Conservation (phyloP, 2,113 vertebrate genomes). For the Pygoscelis adeliae region DNA sequence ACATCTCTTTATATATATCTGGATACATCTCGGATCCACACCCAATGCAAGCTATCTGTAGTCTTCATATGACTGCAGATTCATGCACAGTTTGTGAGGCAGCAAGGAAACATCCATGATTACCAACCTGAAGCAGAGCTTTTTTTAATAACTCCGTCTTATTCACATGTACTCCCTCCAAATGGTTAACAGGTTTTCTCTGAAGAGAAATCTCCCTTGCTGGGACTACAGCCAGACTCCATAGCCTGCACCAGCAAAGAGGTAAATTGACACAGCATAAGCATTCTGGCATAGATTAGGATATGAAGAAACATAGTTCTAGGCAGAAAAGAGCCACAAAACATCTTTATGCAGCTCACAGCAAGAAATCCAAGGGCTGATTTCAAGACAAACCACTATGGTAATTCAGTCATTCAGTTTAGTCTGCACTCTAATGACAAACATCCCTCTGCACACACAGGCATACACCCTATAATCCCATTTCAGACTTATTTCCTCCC, state of each 20-base stretch:
- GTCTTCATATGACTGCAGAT: not conserved
- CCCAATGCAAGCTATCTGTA: not conserved
- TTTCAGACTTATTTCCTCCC: not conserved
- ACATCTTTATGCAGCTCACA: not conserved
- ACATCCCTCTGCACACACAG: not conserved
- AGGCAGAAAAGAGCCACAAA: not conserved
- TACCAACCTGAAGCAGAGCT: not conserved
- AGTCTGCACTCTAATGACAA: not conserved
- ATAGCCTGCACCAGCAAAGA: constrained; percentile 14
- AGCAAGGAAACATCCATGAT: not conserved
- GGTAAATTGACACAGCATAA: not conserved
- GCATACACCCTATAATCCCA: not conserved
- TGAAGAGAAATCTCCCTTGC: not conserved
- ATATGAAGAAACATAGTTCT: not conserved
- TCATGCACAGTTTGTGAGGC: not conserved
- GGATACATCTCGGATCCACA: not conserved
- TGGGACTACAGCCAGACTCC: constrained; percentile 16
- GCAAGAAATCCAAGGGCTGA: not conserved
- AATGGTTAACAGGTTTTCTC: constrained; percentile 25
- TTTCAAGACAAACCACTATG: not conserved
- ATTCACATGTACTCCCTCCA: not conserved
- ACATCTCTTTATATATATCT: rapidly evolving
- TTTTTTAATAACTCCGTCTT: not conserved
- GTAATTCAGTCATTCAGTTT: not conserved
- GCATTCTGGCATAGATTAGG: not conserved